Base-by-base conservation (phyloP, 1,140 invertebrate genomes). In the Atta texana region DNA sequence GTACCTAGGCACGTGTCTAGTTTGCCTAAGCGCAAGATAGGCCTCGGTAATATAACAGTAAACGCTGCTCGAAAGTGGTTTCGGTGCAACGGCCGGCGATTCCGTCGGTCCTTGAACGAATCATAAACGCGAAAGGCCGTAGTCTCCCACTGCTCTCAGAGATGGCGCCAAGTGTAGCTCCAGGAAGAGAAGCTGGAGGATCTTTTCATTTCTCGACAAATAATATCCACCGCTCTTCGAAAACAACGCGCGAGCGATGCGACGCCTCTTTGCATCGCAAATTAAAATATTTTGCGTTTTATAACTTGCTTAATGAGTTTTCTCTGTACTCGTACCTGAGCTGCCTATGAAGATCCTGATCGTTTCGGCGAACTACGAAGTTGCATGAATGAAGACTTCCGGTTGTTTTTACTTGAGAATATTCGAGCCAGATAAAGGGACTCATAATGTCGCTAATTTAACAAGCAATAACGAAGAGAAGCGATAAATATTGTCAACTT, bases 121-220 rank as follows among this genome's bases (percentile, higher is more conserved):
- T 82, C 64, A 63, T 86, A 85, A 91, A 91, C 44, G 85, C 74
- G 31, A 59, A 16, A 53, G 31, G 31, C 77, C 31, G 24, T 68
- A 61, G 64, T 89, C 80, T 84, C 63, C 28, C 53, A 34, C 31
- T 12, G 34, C 7, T 10, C 24, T 61, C 66, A 91, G 74, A 91
- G 92, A 93, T 93, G 92, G 92, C 91, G 91, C 59, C 59, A 34
- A 24, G 1, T 74, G 88, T 89, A 64, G 21, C 82, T 85, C n/a
- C 51, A 44, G 44, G 18, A 34, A 61, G 44, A 24, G 34, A 63
- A 10, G 49, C 18, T 31, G 61, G 61, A 57, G n/a, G 7, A 21
- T 21, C 55, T 57, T n/a, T 44, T 21, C 55, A 21, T 21, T 24
- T 24, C n/a, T 2, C 7, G 4, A 55, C 5, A n/a, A 57, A 5